Evolutionary conservation across 2,113 vertebrate genomes (phyloP).

Genomic region (Plecturocebus donacophilus): DNA sequence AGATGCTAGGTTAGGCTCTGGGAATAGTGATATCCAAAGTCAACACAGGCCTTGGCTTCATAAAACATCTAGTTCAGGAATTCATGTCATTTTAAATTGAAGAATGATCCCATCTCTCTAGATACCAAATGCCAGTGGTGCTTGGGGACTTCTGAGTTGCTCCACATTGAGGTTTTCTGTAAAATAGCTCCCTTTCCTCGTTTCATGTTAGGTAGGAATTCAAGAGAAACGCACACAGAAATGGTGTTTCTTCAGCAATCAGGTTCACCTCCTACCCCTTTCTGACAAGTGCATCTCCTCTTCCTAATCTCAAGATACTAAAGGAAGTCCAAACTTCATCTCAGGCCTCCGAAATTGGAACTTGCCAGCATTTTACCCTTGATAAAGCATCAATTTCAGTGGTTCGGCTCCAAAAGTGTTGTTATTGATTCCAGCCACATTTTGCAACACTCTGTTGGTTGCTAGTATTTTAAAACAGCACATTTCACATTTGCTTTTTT

Average conservation of each 20-base stretch:
- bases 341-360: not conserved
- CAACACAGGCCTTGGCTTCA: not conserved
- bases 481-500: constrained; percentile 40
- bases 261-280: not conserved
- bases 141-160: not conserved
- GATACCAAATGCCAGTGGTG: not conserved
- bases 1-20: not conserved
- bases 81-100: constrained; percentile 30
- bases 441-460: constrained; percentile 56
- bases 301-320: constrained; percentile 27
- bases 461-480: constrained; percentile 58
- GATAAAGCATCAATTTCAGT: constrained; percentile 43
- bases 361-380: constrained; percentile 14
- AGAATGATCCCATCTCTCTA: not conserved
- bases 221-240: constrained; percentile 25
- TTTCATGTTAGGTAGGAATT: constrained; percentile 47
- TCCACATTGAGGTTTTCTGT: not conserved
- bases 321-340: constrained; percentile 8
- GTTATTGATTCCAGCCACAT: constrained; percentile 60
- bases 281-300: constrained; percentile 33
- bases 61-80: not conserved
- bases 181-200: not conserved
- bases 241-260: constrained; percentile 30
- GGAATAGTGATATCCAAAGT: not conserved
- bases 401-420: constrained; percentile 44